Conservation (phyloP, 1,140 invertebrate genomes). For the Phymorhynchus buccinoides region DNA sequence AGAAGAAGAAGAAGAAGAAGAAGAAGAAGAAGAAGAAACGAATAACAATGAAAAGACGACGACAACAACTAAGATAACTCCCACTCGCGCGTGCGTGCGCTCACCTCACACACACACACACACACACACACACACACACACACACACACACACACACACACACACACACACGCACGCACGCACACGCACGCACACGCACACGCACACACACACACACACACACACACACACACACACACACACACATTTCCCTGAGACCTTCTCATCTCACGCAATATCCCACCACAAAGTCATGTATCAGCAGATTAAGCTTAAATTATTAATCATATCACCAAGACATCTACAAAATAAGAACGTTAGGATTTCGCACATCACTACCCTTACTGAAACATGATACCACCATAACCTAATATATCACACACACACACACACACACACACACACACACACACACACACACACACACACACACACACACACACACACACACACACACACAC, state of each 20-base stretch:
- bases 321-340: too few species aligned
- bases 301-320: not conserved
- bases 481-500: too few species aligned
- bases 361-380: not conserved
- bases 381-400: not conserved
- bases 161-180: not conserved
- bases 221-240: slow-evolving; percentile 18
- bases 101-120: too few species aligned
- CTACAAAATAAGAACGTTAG: too few species aligned
- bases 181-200: slow-evolving; percentile 33
- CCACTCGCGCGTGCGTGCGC: too few species aligned
- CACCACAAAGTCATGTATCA: not conserved
- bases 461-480: too few species aligned
- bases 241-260: too few species aligned
- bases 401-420: too few species aligned
- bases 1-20: not conserved
- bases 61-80: not conserved
- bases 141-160: slow-evolving; percentile 29
- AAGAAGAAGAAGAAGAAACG: not conserved
- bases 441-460: not conserved
- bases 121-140: not conserved
- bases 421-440: not conserved
- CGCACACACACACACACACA: slow-evolving; percentile 19
- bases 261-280: not conserved
- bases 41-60: not conserved